phyloP scores from a whole-genome alignment of 2,797 vertebrate species.

The Hypotaenidia philippensis region DNA sequence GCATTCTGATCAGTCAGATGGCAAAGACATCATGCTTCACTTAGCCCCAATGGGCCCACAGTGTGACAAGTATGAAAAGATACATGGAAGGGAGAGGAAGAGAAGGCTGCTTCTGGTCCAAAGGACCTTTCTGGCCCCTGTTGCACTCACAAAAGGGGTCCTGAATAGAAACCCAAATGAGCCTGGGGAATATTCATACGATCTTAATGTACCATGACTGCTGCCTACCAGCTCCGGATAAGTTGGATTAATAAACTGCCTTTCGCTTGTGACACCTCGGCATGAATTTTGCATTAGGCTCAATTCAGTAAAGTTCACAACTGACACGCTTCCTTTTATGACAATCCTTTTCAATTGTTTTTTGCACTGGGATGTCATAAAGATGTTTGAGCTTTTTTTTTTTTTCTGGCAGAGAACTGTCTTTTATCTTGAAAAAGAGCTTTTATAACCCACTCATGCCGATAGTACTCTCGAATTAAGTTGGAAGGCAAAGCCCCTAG shows the following conservation, averaged over 20 bases:
- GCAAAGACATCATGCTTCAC: background rate
- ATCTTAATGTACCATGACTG: slow-evolving; percentile 36
- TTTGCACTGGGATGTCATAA: slow-evolving; percentile 48
- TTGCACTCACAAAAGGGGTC: slow-evolving; percentile 4
- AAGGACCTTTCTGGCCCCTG: background rate
- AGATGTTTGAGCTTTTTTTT: slow-evolving; percentile 26
- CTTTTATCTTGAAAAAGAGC: slow-evolving; percentile 66
- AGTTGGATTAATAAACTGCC: slow-evolving; percentile 64
- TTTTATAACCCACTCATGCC: slow-evolving; percentile 58
- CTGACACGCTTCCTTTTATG: slow-evolving; percentile 58
- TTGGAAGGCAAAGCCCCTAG: slow-evolving; percentile 46
- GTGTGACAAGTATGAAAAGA: slow-evolving; percentile 2
- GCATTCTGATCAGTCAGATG: slow-evolving; percentile 18
- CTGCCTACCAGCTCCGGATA: slow-evolving; percentile 43
- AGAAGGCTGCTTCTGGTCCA: background rate
- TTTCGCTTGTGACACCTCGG: slow-evolving; percentile 48
- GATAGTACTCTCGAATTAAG: slow-evolving; percentile 41
- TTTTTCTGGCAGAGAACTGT: slow-evolving; percentile 26
- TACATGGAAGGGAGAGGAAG: background rate
- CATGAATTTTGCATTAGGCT: slow-evolving; percentile 74
- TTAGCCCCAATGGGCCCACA: background rate
- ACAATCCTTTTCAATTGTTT: slow-evolving; percentile 50
- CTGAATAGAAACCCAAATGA: slow-evolving; percentile 11
- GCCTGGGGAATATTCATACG: slow-evolving; percentile 13
- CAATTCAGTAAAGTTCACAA: slow-evolving; percentile 69